Evolutionary conservation across 2,888 invertebrate species (phyloP), one percentile per base, ranked within the genome.

Genomic region (Ethmia dodecea): DNA sequence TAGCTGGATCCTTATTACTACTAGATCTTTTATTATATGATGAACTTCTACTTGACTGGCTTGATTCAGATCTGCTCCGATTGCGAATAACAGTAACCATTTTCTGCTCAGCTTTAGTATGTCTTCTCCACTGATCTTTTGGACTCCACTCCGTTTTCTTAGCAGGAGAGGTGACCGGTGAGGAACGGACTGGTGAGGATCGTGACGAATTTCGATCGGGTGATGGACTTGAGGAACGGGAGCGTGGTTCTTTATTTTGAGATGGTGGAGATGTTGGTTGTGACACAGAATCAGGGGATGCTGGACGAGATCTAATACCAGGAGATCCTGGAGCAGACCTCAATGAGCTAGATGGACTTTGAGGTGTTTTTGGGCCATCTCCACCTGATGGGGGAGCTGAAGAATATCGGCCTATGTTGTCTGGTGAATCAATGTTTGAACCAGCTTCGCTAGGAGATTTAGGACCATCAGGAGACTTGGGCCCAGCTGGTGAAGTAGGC

Each of bases 101-200:
- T 57, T 84, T 84, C 52, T 84, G 83, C 50, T 83, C 83, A 30
- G 80, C 84, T 49, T 84, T 84, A 41, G 84, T 83, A 40, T 81
- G 80, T 35, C 81, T 61, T 38, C 83, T 62, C 83, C 81, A 83
- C 35, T 70, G 73, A 22, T 77, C 78, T 52, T 76, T 77, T 13
- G 81, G 79, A 45, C 76, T 79, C 42, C 72, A 75, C 9, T 50
- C 43, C 35, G 50, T 47, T n/a, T n/a, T n/a, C n/a, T n/a, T n/a
- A n/a, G n/a, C n/a, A n/a, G n/a, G n/a, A n/a, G n/a, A n/a, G n/a
- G n/a, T n/a, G n/a, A n/a, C n/a, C n/a, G n/a, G n/a, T 26, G 68
- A 61, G 28, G 55, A 61, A 33, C 37, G 50, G 31, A 61, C 59
- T 25, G 77, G 66, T 26, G 78, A 66, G 29, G 68, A 67, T 34